Conservation (phyloP, 2,888 invertebrate genomes). For the Parnassius smintheus region DNA sequence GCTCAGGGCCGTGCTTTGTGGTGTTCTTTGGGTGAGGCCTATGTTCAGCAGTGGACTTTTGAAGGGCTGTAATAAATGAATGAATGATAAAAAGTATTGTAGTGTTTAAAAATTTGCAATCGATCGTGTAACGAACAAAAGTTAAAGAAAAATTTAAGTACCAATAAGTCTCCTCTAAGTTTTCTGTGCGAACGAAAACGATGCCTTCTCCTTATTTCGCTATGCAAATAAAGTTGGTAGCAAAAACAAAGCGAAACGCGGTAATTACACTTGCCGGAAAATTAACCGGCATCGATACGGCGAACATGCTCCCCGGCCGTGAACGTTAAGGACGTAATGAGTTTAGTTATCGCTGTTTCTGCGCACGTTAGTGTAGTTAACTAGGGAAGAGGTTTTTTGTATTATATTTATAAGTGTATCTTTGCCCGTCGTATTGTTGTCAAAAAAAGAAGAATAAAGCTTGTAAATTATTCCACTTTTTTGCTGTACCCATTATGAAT, state of each 20-base stretch:
- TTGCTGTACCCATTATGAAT: too few relatives aligned
- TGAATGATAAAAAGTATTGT: too few relatives aligned
- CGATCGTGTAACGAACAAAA: too few relatives aligned
- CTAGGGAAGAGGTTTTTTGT: slow-evolving; percentile 1
- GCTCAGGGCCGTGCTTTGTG: too few relatives aligned
- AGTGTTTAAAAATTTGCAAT: too few relatives aligned
- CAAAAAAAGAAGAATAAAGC: not conserved
- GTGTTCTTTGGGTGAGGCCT: too few relatives aligned
- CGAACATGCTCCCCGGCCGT: slow-evolving; percentile 54
- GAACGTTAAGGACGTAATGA: slow-evolving; percentile 65
- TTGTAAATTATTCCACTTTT: too few relatives aligned
- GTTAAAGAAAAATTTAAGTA: too few relatives aligned
- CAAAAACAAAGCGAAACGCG: slow-evolving; percentile 78
- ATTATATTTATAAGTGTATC: not conserved
- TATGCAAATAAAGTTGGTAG: slow-evolving; percentile 80
- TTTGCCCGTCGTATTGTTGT: not conserved
- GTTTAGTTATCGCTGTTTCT: slow-evolving; percentile 59
- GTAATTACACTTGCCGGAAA: slow-evolving; percentile 79
- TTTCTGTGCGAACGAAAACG: slow-evolving; percentile 44
- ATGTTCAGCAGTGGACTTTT: too few relatives aligned
- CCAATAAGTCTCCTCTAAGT: slow-evolving; percentile 40
- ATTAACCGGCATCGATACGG: slow-evolving; percentile 78
- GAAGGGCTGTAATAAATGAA: too few relatives aligned
- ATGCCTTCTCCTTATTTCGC: slow-evolving; percentile 59
- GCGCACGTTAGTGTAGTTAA: slow-evolving; percentile 56